Percentiles rank a stretch among this genome's conserved stretches.
Evolutionary conservation across 2,113 vertebrate genomes (phyloP).

Genomic region (Seriola quinqueradiata): DNA sequence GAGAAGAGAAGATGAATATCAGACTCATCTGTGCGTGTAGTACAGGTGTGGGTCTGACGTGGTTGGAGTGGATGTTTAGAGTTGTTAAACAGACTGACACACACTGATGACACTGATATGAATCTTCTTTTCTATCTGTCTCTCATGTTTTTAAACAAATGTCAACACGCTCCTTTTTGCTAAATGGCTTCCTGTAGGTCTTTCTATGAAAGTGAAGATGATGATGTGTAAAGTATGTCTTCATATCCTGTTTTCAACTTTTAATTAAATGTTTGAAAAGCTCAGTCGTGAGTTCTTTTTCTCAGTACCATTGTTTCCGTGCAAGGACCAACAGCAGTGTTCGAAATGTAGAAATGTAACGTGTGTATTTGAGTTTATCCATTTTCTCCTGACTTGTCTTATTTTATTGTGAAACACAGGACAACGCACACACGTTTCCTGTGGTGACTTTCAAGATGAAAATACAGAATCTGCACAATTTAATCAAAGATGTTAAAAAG

Average conservation of each 20-base stretch:
- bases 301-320: not conserved
- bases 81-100: not conserved
- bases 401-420: constrained; percentile 9
- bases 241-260: not conserved
- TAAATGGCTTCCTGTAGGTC: not conserved
- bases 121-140: not conserved
- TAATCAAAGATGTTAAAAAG: not conserved
- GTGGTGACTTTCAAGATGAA: not conserved
- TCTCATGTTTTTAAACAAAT: not conserved
- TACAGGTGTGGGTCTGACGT: no score
- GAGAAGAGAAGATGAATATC: not conserved
- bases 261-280: not conserved
- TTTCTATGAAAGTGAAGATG: not conserved
- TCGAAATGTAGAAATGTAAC: not conserved
- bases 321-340: constrained; percentile 7
- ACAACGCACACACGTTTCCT: not conserved
- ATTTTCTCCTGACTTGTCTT: not conserved
- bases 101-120: not conserved
- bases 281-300: not conserved
- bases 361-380: not conserved
- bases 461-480: not conserved
- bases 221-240: not conserved
- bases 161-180: not conserved
- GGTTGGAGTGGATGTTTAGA: not conserved
- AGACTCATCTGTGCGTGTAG: not conserved